phyloP scores from a whole-genome alignment of 1,140 invertebrate species.

The Reticulitermes speratus region DNA sequence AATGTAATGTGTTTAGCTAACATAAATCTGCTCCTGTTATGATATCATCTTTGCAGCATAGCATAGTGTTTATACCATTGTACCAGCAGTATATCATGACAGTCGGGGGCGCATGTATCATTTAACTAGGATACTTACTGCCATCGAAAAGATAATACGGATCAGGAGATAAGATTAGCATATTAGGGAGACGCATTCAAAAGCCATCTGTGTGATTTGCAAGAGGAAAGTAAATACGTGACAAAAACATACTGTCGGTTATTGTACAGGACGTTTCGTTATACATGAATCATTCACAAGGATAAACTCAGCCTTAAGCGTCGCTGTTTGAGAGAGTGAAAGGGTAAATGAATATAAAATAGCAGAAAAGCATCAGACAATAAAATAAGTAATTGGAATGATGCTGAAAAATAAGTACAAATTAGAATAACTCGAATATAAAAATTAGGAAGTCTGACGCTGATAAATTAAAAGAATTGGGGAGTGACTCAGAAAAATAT shows the following conservation, averaged over 20 bases:
- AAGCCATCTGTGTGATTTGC: background rate
- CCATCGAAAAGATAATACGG: background rate
- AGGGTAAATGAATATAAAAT: too few species aligned
- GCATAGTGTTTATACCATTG: background rate
- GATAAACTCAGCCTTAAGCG: too few species aligned
- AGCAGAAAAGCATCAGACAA: too few species aligned
- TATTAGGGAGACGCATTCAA: background rate
- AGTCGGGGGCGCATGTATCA: background rate
- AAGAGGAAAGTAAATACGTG: background rate
- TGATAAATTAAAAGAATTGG: too few species aligned
- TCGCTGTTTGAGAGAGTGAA: too few species aligned
- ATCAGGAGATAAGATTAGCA: background rate
- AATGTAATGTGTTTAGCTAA: background rate
- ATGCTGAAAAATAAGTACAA: too few species aligned
- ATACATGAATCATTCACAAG: too few species aligned
- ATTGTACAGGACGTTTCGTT: too few species aligned
- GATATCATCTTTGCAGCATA: background rate
- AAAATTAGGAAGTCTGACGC: too few species aligned
- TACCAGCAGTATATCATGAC: background rate
- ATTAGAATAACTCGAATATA: too few species aligned
- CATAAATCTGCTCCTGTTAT: background rate
- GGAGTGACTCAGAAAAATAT: too few species aligned
- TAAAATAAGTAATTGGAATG: too few species aligned
- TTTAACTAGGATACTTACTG: background rate
- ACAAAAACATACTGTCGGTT: background rate